Conservation (phyloP, 2,888 invertebrate genomes). For the Gonocerus acuteangulatus region DNA sequence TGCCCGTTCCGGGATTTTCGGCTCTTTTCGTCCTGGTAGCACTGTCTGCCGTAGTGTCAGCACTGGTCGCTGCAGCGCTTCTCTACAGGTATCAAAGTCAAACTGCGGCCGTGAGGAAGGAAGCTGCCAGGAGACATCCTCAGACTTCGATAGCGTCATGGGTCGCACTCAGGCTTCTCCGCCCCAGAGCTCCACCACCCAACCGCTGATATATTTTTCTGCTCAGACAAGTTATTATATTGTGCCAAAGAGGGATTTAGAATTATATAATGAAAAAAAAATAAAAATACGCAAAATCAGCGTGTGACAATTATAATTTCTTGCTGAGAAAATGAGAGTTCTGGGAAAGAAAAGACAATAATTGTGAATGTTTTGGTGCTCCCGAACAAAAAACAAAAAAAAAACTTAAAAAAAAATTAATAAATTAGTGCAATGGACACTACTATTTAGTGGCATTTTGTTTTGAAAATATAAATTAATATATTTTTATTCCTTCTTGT, state of each 20-base stretch:
- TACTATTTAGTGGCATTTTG: conserved; percentile 19
- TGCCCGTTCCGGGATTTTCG: conserved; percentile 83
- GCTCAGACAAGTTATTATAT: conserved; percentile 36
- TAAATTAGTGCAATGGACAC: conserved; percentile 14
- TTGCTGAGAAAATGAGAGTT: conserved; percentile 21
- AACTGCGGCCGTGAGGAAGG: conserved; percentile 10
- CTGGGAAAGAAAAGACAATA: not conserved
- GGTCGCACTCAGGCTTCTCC: conserved; percentile 62
- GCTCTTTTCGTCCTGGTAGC: conserved; percentile 80
- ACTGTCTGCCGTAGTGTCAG: conserved; percentile 78
- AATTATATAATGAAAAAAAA: conserved; percentile 23
- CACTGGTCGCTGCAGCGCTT: conserved; percentile 74
- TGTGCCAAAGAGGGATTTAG: conserved; percentile 39
- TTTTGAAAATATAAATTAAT: conserved; percentile 9
- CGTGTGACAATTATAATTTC: conserved; percentile 28
- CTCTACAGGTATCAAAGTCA: conserved; percentile 54
- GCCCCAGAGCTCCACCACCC: conserved; percentile 42
- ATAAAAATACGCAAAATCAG: conserved; percentile 4
- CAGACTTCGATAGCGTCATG: conserved; percentile 53
- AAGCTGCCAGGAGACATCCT: conserved; percentile 2
- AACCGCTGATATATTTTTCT: conserved; percentile 30
- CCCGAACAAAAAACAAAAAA: conserved; percentile 14
- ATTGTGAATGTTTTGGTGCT: conserved; percentile 30
- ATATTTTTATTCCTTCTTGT: conserved; percentile 28
- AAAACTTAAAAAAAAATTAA: not conserved